Evolutionary conservation across 1,140 invertebrate species (phyloP).

Genomic region (Megalopta genalis): DNA sequence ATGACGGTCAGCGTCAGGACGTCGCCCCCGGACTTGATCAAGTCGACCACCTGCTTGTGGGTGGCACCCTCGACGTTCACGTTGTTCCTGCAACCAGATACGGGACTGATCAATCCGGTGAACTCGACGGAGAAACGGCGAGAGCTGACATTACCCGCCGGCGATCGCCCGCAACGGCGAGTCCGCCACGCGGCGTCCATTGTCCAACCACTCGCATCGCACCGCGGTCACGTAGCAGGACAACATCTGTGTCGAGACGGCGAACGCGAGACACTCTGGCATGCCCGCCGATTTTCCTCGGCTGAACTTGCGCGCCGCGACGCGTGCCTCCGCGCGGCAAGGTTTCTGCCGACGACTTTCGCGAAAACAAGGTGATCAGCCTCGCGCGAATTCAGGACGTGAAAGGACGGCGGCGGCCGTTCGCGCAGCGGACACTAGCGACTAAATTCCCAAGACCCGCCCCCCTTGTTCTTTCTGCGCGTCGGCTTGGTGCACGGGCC

Average conservation of each 20-base stretch:
- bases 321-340: too few species aligned
- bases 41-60: slow-evolving; percentile 99
- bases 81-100: slow-evolving; percentile 90
- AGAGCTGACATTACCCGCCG: slow-evolving; percentile 7
- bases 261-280: background rate
- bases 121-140: too few species aligned
- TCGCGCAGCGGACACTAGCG: slow-evolving; percentile 27
- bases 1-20: slow-evolving; percentile 97
- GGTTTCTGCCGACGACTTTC: background rate
- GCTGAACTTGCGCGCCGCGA: background rate
- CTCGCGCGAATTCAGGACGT: slow-evolving; percentile 64
- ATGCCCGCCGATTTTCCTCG: too few species aligned
- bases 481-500: background rate
- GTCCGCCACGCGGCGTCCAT: slow-evolving; percentile 2
- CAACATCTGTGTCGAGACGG: slow-evolving; percentile 58
- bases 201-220: slow-evolving; percentile 66
- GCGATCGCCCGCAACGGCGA: slow-evolving; percentile 33
- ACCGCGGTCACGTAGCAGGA: slow-evolving; percentile 73
- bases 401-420: slow-evolving; percentile 63
- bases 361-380: slow-evolving; percentile 42
- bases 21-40: slow-evolving; percentile 99
- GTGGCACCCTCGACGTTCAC: slow-evolving; percentile 99
- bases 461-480: background rate
- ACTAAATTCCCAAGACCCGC: slow-evolving; percentile 19
- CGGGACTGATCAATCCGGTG: too few species aligned